Base-by-base conservation (phyloP, 2,888 invertebrate species). In the Limnephilus rhombicus region DNA sequence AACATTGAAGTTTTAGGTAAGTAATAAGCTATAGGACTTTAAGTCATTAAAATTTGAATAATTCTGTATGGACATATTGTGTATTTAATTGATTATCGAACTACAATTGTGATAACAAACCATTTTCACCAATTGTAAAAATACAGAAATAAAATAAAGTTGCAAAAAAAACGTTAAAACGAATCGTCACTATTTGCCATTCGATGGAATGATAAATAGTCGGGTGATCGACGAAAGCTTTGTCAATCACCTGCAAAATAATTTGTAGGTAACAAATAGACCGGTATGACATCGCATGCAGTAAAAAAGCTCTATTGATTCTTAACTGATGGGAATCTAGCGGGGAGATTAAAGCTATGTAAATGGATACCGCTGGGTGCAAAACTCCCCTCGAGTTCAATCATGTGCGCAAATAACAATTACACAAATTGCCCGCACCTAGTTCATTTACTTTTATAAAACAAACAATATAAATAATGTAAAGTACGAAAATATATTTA, bases 391-490 rank as follows among this genome's bases (percentile, higher is more conserved):
- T 91, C 68, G 92, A 15, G 87, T 53, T 68, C 88, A 92, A 91
- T 89, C 91, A 91, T 89, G 83, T 89, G 83, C 80, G 91, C 86
- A 92, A 92, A 92, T 92, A 92, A 91, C 92, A 92, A 92, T 92
- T 92, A 92, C 87, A 92, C 92, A 89, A 92, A 92, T 92, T 92
- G 92, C 90, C 92, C 91, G 88, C 92, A 91, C 92, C 91, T 86
- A 85, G 49, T 34, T 34, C 90, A 85, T 85, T 49, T 90, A 68
- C n/a, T 90, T 82, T 89, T 45, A 34, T 81, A 34, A 31, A 37
- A 41, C 41, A 89, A 81, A 81, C 81, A 81, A 41, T 82, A 80
- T 31, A 82, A 82, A 82, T 45, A 82, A 81, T 18, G 53, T 53
- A 24, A 53, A 68, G 68, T 9, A 24, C 68, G 68, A n/a, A 68